These are phyloP conservation scores for Syngnathus rostellatus DNA, from an alignment of 2,797 vertebrate species.

Conservation along the genomic window DNA sequence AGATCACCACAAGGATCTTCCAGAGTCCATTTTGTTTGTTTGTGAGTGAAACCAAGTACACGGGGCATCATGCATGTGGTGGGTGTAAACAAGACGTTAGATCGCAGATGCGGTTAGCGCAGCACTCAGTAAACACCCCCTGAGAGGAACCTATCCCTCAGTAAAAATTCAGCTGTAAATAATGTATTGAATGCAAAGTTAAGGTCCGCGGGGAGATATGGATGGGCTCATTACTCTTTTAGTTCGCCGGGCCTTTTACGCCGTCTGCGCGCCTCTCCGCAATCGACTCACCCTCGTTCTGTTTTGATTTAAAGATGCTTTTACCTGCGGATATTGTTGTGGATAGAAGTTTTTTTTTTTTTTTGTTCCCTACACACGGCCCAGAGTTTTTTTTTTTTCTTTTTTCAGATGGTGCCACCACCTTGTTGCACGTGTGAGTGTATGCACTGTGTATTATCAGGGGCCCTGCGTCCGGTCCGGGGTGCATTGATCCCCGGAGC, in stretches of 20 bases:
- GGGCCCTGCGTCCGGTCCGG: conserved; percentile 54
- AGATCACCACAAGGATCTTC: background rate
- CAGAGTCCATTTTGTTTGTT: no score
- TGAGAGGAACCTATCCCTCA: conserved; percentile 63
- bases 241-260: conserved; percentile 56
- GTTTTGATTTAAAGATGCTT: conserved; percentile 68
- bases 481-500: conserved; percentile 69
- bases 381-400: conserved; percentile 47
- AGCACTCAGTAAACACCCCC: conserved; percentile 57
- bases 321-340: conserved; percentile 68
- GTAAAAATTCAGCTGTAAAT: conserved; percentile 70
- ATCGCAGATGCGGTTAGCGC: conserved; percentile 58
- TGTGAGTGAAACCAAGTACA: background rate
- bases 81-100: conserved; percentile 24
- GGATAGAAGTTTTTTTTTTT: conserved; percentile 57
- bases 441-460: conserved; percentile 27
- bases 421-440: conserved; percentile 23
- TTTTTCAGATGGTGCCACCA: conserved; percentile 49
- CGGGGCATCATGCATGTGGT: background rate
- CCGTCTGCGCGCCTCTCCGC: conserved; percentile 48
- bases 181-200: conserved; percentile 74
- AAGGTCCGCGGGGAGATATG: conserved; percentile 62
- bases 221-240: conserved; percentile 67
- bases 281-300: conserved; percentile 50
- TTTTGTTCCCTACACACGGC: conserved; percentile 48